A percentile compares a stretch with the other conserved stretches of the same genome.
These are phyloP conservation scores for Sakesphorus luctuosus DNA, from an alignment of 2,113 vertebrate genomes.

Conservation along the genomic window DNA sequence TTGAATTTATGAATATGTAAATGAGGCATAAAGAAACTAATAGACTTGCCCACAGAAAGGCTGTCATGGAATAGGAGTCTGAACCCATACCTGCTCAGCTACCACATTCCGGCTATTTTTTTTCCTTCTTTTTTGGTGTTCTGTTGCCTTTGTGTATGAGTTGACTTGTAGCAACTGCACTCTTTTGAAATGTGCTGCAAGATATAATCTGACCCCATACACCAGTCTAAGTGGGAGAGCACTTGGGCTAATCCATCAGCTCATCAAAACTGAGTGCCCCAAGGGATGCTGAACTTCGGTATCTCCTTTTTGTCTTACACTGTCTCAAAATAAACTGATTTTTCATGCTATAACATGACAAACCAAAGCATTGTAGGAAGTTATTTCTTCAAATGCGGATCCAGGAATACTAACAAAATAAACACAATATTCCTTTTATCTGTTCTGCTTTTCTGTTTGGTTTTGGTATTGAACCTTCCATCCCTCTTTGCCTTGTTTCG, in stretches of 20 bases:
- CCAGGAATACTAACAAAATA: background rate
- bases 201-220: background rate
- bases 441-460: background rate
- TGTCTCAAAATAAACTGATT: background rate
- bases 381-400: background rate
- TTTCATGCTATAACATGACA: background rate
- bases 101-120: background rate
- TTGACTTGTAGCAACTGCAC: background rate
- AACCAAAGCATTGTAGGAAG: background rate
- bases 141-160: background rate
- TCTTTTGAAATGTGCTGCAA: background rate
- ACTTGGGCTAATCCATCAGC: background rate
- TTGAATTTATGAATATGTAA: conserved; percentile 13
- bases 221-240: background rate
- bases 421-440: background rate
- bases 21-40: background rate
- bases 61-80: background rate
- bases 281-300: background rate
- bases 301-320: background rate
- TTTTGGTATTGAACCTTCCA: background rate
- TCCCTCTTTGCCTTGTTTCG: background rate
- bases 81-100: background rate
- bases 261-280: background rate
- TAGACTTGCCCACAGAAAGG: background rate
- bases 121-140: background rate